Base-by-base conservation (phyloP, 2,888 invertebrate species). In the Lasioglossum marginatum region DNA sequence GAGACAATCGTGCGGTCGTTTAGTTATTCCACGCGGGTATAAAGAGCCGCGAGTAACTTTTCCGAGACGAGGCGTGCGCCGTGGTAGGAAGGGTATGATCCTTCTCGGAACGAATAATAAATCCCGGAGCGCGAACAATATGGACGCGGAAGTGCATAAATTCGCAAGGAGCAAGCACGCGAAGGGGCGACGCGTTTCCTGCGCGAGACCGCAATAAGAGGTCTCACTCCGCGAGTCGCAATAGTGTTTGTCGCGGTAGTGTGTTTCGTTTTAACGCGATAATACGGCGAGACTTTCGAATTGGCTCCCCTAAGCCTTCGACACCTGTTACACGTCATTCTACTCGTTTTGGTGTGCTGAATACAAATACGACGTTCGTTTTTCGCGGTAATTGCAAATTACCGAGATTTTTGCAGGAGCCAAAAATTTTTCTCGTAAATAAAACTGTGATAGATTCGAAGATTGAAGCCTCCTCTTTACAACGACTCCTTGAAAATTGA, bases 201-300 rank as follows among this genome's bases (percentile, higher is more conserved):
- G 83, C 75, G 72, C 72, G 81, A 82, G 68, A 81, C 77, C 88
- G 87, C 82, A 74, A 75, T 82, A 66, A 82, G 77, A 73, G 66
- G 60, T 86, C 87, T 80, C 68, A 63, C 76, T 78, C 37, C 19
- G 74, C 23, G 10, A 43, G 82, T 48, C 68, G 77, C 80, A 79
- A 71, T 68, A 57, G 43, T 14, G 43, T 43, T 43, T 43, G 43
- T 43, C 43, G 14, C 43, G 14, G 14, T 12, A 57, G 57, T 12
- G n/a, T n/a, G 57, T 12, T 57, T n/a, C n/a, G 57, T 57, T 57
- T 4, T n/a, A n/a, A 57, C 57, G 1, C 12, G 57, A 57, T n/a
- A 4, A 57, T 12, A 10, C 57, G 57, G 0, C 0, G 4, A 57
- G n/a, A 12, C 10, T 57, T 57, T 57, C n/a, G n/a, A 57, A 57